Evolutionary conservation across 2,888 invertebrate species (phyloP), one percentile per base, ranked within the genome.

Genomic region (Acanthopleura granulata): DNA sequence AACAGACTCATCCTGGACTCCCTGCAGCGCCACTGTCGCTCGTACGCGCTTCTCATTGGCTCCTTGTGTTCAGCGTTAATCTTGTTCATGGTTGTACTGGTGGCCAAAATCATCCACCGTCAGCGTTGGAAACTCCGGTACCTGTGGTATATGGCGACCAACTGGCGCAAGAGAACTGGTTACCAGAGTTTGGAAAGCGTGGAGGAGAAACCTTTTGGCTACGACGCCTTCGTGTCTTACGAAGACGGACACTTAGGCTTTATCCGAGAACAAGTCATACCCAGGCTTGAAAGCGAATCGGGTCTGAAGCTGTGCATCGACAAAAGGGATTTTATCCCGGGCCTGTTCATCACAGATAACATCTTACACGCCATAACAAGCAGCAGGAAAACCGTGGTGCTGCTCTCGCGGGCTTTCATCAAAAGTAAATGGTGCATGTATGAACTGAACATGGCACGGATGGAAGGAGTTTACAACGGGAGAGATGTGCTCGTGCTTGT

Each of bases 151-250:
- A 77, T 75, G 16, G 69, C 74, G 15, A 73, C 75, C 12, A 30
- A 76, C 30, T 62, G 78, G 51, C 75, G 77, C 30, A 49, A n/a
- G 0, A 62, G 74, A 49, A 61, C 70, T 29, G 79, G 79, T 0
- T 81, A 75, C 71, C 77, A 79, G 16, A 69, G 76, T 16, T n/a
- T 81, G n/a, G 66, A 66, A 1, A 57, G 22, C 22, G 66, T 27
- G 1, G 66, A 6, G 16, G 66, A 66, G 29, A 27, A 66, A 12
- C 66, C 66, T 16, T 81, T 78, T 73, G 76, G 74, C 15, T 73
- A 76, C 22, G 80, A 81, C 69, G 81, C 77, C 0, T 79, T 80
- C 51, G 72, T 81, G 11, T 80, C 78, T 0, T 80, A 81, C 57
- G 61, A 77, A 3, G 75, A 75, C n/a, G 49, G 15, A n/a, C 57